Conservation (phyloP, 2,797 vertebrate species). For the Cheirogaleus major region DNA sequence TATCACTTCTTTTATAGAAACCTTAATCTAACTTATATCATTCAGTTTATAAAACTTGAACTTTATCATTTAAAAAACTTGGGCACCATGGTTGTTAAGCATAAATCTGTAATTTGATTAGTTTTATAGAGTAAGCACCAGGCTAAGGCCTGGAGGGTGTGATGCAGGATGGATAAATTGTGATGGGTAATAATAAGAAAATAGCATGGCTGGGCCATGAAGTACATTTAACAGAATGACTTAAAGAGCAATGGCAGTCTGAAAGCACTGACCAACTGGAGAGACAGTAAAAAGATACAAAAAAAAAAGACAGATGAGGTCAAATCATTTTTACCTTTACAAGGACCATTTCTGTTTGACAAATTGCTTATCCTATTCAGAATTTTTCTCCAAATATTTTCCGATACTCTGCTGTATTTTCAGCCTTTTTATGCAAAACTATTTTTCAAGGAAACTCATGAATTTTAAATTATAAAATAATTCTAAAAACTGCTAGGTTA, state of each 20-base stretch:
- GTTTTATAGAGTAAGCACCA: not conserved
- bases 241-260: not conserved
- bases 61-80: not conserved
- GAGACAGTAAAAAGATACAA: not conserved
- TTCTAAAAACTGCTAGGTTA: not conserved
- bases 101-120: not conserved
- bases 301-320: not conserved
- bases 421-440: not conserved
- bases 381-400: not conserved
- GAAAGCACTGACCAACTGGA: not conserved
- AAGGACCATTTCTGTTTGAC: not conserved
- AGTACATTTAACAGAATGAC: not conserved
- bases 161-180: not conserved
- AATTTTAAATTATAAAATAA: not conserved
- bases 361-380: not conserved
- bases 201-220: not conserved
- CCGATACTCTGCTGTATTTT: not conserved
- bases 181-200: not conserved
- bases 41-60: not conserved
- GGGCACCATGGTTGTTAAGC: not conserved
- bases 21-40: not conserved
- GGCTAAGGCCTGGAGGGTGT: not conserved
- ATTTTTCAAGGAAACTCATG: not conserved
- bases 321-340: not conserved
- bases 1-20: not conserved